Evolutionary conservation across 2,113 vertebrate genomes (phyloP), one percentile per base, ranked within the genome.

Genomic region (Psettodes erumei): DNA sequence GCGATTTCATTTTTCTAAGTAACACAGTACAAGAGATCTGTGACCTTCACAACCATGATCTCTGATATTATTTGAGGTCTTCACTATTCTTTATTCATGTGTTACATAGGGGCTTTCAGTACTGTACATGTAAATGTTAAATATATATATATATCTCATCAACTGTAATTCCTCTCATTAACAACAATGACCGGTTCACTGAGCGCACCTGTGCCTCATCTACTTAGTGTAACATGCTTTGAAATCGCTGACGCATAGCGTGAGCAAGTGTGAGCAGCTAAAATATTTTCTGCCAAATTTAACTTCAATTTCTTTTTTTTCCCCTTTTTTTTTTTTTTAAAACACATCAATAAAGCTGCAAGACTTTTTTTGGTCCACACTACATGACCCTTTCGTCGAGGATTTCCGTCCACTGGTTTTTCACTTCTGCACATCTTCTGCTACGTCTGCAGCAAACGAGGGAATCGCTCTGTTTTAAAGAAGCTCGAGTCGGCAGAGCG

Each of bases 341-440:
- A n/a, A 71, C 53, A 54, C 4, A 4, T 15, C 37, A 27, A 11
- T 3, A 18, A 18, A 2, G 45, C 55, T 38, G 42, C 48, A 62
- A 50, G 12, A 11, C 2, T 8, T 48, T 65, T 56, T 64, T n/a
- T n/a, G 37, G 25, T 45, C 16, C 45, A 25, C 6, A 3, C 25
- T 25, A 48, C 23, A 12, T 4, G 56, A 35, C 42, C 50, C 60
- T 28, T 40, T 38, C 37, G 67, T 69, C 2, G 5, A 77, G 25
- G 60, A 79, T 54, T 79, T 71, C 8, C 27, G n/a, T 8, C 3
- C 21, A 53, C 8, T 45, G 23, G 3, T 71, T 37, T 71, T 76
- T 83, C 54, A 60, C 79, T 88, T 78, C 66, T 50, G 70, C 47
- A 75, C 76, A 71, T 71, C 32, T 12, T 60, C 23, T 54, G 18